Conservation (phyloP, 2,113 vertebrate species). For the Xenus cinereus region DNA sequence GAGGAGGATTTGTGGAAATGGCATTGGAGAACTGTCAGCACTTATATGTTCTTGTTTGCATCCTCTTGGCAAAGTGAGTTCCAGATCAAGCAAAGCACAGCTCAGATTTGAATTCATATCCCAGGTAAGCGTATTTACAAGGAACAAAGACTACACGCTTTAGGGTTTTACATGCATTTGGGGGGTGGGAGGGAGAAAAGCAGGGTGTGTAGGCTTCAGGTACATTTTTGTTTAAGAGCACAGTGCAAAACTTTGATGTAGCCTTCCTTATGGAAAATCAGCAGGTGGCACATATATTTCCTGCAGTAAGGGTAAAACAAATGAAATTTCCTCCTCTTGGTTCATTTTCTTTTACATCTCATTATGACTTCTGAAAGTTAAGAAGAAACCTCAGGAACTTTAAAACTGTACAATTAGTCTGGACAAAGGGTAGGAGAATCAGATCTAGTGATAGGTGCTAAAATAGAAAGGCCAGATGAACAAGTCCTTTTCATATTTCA, state of each 20-base stretch:
- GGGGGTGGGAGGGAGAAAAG: not conserved
- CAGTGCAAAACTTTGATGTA: not conserved
- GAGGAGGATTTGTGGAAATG: conserved; percentile 31
- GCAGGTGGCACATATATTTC: not conserved
- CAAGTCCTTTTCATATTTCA: not conserved
- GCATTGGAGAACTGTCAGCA: conserved; percentile 42
- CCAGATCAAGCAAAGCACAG: conserved; percentile 28
- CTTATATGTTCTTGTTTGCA: conserved; percentile 27
- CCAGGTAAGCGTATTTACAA: not conserved
- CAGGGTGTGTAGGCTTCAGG: not conserved
- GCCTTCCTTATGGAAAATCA: not conserved
- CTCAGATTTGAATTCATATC: not conserved
- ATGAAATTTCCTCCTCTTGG: not conserved
- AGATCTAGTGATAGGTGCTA: not conserved
- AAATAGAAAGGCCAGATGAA: not conserved
- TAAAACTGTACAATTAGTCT: not conserved
- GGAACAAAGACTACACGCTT: not conserved
- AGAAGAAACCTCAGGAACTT: not conserved
- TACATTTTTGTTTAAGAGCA: not conserved
- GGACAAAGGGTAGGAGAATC: not conserved
- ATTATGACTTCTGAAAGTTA: not conserved
- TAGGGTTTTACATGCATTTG: not conserved
- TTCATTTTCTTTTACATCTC: not conserved
- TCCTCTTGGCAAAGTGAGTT: conserved; percentile 47
- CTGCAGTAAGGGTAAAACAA: not conserved